These are phyloP conservation scores for Aptenodytes forsteri DNA, from an alignment of 2,113 vertebrate species.

Conservation along the genomic window DNA sequence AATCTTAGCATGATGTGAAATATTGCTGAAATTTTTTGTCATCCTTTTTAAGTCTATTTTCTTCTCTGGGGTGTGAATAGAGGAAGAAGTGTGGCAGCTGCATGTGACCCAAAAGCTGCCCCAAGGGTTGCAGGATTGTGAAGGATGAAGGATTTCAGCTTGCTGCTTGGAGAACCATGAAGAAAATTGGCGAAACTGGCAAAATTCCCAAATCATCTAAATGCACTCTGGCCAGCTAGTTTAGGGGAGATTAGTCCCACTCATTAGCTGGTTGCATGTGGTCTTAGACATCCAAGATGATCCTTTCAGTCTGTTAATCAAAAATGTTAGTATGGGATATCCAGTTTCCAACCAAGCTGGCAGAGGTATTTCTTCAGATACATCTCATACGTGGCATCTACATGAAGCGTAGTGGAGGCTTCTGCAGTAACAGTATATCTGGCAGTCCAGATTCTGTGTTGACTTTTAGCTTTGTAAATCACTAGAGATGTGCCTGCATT, in stretches of 20 bases:
- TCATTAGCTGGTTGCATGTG: background rate
- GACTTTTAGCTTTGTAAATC: background rate
- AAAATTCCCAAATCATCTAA: background rate
- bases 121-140: background rate
- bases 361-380: background rate
- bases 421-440: background rate
- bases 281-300: background rate
- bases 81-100: background rate
- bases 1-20: background rate
- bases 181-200: background rate
- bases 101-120: background rate
- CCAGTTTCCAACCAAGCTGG: background rate
- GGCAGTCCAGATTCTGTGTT: background rate
- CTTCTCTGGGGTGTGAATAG: background rate
- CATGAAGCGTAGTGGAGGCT: background rate
- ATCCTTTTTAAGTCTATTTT: background rate
- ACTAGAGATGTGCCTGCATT: background rate
- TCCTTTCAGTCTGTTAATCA: background rate
- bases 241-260: background rate
- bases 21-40: background rate
- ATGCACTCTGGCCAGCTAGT: background rate
- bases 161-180: background rate
- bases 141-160: background rate
- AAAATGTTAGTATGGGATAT: background rate
- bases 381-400: accelerated